A percentile compares a stretch with the other conserved stretches of the same genome.
Conservation (phyloP, 2,888 invertebrate genomes). For the Coleophora flavipennella region DNA sequence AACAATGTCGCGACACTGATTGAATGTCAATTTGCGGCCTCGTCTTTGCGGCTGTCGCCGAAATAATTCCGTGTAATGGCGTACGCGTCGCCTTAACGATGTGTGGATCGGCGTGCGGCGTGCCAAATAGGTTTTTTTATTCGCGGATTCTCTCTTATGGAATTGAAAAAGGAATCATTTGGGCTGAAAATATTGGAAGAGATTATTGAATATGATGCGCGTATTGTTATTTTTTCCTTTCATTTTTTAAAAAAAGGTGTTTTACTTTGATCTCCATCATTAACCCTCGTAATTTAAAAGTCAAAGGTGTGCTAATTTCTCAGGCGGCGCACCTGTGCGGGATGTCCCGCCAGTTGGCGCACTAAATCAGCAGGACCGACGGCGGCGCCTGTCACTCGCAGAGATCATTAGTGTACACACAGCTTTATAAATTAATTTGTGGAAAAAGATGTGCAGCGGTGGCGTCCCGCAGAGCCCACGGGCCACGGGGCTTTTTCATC, state of each 20-base stretch:
- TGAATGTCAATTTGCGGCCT: slow-evolving; percentile 65
- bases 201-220: background rate
- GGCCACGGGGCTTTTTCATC: too few species aligned
- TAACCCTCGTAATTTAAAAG: background rate
- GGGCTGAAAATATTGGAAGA: too few species aligned
- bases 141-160: background rate
- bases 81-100: slow-evolving; percentile 57
- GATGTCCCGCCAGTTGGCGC: slow-evolving; percentile 19
- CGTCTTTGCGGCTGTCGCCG: slow-evolving; percentile 32
- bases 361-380: slow-evolving; percentile 25
- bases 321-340: slow-evolving; percentile 25
- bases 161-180: too few species aligned
- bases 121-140: slow-evolving; percentile 18
- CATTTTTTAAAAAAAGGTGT: background rate
- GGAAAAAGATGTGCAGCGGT: background rate
- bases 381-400: slow-evolving; percentile 28
- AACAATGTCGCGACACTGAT: slow-evolving; percentile 69
- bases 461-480: too few species aligned
- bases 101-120: slow-evolving; percentile 35
- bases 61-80: slow-evolving; percentile 54
- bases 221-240: background rate
- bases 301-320: slow-evolving; percentile 16
- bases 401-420: slow-evolving; percentile 28
- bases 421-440: slow-evolving; percentile 3
- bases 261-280: background rate